These are phyloP conservation scores for Cactoblastis cactorum DNA, from an alignment of 2,888 invertebrate genomes.

Conservation along the genomic window DNA sequence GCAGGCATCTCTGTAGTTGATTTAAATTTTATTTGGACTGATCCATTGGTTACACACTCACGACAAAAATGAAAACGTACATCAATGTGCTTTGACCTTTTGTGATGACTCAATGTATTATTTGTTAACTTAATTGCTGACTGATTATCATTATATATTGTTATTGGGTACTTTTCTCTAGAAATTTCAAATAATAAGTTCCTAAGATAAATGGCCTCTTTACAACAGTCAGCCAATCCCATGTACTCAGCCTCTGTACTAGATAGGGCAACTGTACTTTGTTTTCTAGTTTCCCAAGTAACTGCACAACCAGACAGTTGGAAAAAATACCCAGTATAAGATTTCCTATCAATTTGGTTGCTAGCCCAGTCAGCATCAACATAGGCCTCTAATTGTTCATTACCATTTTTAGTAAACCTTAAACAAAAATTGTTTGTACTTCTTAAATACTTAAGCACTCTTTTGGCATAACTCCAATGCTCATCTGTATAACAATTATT, in stretches of 20 bases:
- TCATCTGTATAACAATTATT: background rate
- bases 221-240: slow-evolving; percentile 16
- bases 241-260: slow-evolving; percentile 15
- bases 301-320: background rate
- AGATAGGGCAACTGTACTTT: slow-evolving; percentile 11
- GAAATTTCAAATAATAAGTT: slow-evolving; percentile 19
- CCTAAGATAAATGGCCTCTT: slow-evolving; percentile 22
- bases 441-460: background rate
- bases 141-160: slow-evolving; percentile 19
- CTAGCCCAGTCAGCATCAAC: background rate
- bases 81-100: slow-evolving; percentile 24
- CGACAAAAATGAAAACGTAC: slow-evolving; percentile 20
- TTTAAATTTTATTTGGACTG: too few relatives aligned
- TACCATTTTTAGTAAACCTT: background rate
- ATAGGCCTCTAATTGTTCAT: background rate
- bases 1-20: too few relatives aligned
- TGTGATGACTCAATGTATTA: slow-evolving; percentile 18
- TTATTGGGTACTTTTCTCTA: background rate
- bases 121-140: slow-evolving; percentile 21
- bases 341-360: background rate
- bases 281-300: slow-evolving; percentile 5
- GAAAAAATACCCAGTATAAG: slow-evolving; percentile 2
- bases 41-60: slow-evolving; percentile 12
- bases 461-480: background rate
- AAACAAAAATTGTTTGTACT: too few relatives aligned